Conservation (phyloP, 2,113 vertebrate genomes). For the Neodon shergylaensis region DNA sequence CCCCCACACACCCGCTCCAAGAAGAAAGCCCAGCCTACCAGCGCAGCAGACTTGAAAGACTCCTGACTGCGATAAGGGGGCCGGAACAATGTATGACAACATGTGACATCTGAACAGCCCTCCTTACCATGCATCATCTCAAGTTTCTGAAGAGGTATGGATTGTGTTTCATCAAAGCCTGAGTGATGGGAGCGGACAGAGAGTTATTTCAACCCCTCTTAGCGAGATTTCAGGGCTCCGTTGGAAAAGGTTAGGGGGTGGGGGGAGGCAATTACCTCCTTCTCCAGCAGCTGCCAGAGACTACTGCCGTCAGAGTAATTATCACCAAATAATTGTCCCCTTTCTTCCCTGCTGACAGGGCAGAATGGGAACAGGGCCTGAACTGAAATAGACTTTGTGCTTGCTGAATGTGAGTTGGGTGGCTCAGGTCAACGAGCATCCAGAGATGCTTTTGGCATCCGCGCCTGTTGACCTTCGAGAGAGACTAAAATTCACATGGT, state of each 20-base stretch:
- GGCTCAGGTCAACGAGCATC: slow-evolving; percentile 49
- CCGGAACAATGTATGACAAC: not conserved
- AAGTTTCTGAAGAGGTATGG: slow-evolving; percentile 66
- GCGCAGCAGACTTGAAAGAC: not conserved
- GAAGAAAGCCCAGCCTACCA: not conserved
- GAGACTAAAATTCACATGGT: slow-evolving; percentile 31
- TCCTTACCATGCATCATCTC: slow-evolving; percentile 37
- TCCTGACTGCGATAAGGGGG: not conserved
- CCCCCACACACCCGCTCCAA: not conserved
- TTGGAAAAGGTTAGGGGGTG: slow-evolving; percentile 65
- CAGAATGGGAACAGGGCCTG: slow-evolving; percentile 60
- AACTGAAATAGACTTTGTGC: slow-evolving; percentile 62
- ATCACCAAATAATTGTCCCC: slow-evolving; percentile 78
- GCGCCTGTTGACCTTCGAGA: slow-evolving; percentile 13
- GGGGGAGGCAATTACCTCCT: slow-evolving; percentile 72
- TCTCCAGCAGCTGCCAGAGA: slow-evolving; percentile 76
- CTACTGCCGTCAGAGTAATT: slow-evolving; percentile 76
- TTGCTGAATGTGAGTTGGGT: not conserved
- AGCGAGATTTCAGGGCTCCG: slow-evolving; percentile 54
- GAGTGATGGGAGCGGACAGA: slow-evolving; percentile 59
- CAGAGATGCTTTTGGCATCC: not conserved
- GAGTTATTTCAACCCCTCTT: slow-evolving; percentile 73
- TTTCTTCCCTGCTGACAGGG: slow-evolving; percentile 73
- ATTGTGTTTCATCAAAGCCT: slow-evolving; percentile 66
- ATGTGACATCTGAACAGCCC: not conserved